These are phyloP conservation scores for Tinamus guttatus DNA, from an alignment of 2,113 vertebrate genomes.

Conservation along the genomic window DNA sequence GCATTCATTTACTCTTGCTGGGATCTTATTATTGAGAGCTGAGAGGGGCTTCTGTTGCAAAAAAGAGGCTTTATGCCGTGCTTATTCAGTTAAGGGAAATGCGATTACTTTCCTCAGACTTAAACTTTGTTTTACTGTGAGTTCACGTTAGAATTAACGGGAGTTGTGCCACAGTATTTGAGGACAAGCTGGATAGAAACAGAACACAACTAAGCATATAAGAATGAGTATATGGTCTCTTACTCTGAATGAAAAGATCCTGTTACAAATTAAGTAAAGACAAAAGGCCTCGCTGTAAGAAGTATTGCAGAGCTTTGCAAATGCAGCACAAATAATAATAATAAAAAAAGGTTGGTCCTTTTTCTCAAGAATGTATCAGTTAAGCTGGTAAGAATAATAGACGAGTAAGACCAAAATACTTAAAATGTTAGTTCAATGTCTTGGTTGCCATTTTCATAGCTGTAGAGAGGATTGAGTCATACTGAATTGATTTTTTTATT, in stretches of 20 bases:
- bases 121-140: background rate
- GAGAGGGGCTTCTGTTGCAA: background rate
- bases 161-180: background rate
- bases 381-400: background rate
- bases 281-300: accelerated
- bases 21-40: background rate
- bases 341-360: background rate
- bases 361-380: background rate
- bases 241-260: background rate
- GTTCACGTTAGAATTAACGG: background rate
- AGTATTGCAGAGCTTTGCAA: background rate
- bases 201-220: background rate
- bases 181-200: background rate
- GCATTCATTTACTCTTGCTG: constrained; percentile 40
- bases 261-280: background rate
- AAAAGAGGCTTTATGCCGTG: background rate
- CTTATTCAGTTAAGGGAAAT: background rate
- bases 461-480: background rate
- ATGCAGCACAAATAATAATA: background rate
- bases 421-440: background rate
- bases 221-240: background rate
- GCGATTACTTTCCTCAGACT: background rate
- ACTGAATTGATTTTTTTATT: background rate
- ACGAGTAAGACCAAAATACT: background rate
- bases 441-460: background rate